Evolutionary conservation across 2,797 vertebrate species (phyloP).

Genomic region (Hoplostethus mediterraneus): DNA sequence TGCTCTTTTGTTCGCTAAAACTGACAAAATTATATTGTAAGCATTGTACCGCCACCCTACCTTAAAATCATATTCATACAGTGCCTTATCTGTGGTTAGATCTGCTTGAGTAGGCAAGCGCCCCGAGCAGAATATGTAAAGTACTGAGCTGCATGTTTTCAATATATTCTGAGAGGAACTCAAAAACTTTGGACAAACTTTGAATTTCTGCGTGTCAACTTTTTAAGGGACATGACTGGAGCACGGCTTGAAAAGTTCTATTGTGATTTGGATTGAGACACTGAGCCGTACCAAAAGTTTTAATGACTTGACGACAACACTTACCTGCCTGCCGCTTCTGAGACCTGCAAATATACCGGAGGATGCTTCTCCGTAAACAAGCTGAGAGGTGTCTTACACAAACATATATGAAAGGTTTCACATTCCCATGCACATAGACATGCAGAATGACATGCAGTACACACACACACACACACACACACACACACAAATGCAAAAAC

Average conservation of each 20-base stretch:
- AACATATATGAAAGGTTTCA: constrained; percentile 54
- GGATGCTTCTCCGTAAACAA: constrained; percentile 33
- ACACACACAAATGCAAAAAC: constrained; percentile 56
- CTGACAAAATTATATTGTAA: constrained; percentile 68
- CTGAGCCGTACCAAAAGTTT: constrained; percentile 40
- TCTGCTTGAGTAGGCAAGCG: constrained; percentile 55
- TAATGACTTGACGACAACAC: constrained; percentile 49
- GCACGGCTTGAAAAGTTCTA: constrained; percentile 34
- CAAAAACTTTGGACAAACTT: constrained; percentile 55
- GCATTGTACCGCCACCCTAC: constrained; percentile 62
- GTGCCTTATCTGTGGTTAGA: constrained; percentile 64
- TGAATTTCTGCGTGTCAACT: constrained; percentile 45
- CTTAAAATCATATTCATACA: constrained; percentile 64
- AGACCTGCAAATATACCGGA: constrained; percentile 12
- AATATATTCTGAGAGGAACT: constrained; percentile 21
- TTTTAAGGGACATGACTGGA: constrained; percentile 49
- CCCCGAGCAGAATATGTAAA: constrained; percentile 64
- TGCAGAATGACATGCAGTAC: too few relatives aligned
- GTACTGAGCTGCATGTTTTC: constrained; percentile 42
- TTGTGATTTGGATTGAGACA: constrained; percentile 25
- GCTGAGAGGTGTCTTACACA: constrained; percentile 25
- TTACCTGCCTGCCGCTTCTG: constrained; percentile 11
- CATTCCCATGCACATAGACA: constrained; percentile 31
- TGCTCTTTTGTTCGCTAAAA: constrained; percentile 64
- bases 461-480: constrained; percentile 26